Evolutionary conservation across 2,797 vertebrate species (phyloP).

Genomic region (Lutjanus campechanus): DNA sequence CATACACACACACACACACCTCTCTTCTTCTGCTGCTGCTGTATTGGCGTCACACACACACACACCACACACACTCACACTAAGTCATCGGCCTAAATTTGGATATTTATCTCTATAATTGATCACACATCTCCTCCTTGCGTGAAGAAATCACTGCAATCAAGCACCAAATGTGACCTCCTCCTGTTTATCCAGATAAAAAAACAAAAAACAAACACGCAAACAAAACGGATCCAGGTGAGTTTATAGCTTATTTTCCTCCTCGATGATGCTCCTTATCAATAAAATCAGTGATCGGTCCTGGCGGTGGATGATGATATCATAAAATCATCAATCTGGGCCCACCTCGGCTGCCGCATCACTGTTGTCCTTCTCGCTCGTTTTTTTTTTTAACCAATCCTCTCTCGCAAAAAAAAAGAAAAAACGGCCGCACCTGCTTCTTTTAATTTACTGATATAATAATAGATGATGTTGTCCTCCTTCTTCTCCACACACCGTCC

Average conservation of each 20-base stretch:
- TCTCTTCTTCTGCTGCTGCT: conserved; percentile 79
- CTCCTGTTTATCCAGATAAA: conserved; percentile 28
- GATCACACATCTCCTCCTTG: conserved; percentile 45
- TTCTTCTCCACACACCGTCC: conserved; percentile 28
- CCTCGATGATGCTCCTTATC: conserved; percentile 56
- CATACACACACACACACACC: conserved; percentile 53
- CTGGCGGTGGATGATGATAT: conserved; percentile 74
- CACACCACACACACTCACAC: conserved; percentile 22
- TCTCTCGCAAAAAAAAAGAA: conserved; percentile 6
- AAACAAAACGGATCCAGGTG: conserved; percentile 22
- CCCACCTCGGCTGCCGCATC: conserved; percentile 82
- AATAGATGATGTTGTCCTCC: conserved; percentile 11
- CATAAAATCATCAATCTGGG: conserved; percentile 78
- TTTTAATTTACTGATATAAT: neutral
- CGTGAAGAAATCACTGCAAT: conserved; percentile 38
- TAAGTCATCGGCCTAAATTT: conserved; percentile 83
- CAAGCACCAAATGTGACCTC: conserved; percentile 18
- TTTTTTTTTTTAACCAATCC: conserved; percentile 39
- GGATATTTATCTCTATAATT: conserved; percentile 71
- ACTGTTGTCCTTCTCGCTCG: conserved; percentile 68
- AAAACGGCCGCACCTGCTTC: conserved; percentile 45
- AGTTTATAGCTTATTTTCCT: conserved; percentile 35
- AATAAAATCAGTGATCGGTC: conserved; percentile 72
- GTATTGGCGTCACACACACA: conserved; percentile 82
- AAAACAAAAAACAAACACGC: conserved; percentile 3